phyloP scores from a whole-genome alignment of 2,888 invertebrate species.

The Bimastos eiseni region DNA sequence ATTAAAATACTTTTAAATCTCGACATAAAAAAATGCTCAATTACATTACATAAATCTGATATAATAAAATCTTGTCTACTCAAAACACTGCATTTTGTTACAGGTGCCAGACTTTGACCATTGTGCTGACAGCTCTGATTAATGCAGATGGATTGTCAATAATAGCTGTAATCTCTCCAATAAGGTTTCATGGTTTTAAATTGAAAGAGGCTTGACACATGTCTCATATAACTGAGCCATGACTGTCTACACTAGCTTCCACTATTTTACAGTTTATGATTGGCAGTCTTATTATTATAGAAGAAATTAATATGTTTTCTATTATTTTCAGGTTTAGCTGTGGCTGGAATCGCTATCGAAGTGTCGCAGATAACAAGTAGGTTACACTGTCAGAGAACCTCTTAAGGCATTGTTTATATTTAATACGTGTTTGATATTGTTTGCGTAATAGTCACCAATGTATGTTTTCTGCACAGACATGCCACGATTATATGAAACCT shows the following conservation, averaged over 20 bases:
- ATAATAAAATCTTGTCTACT: too few relatives aligned
- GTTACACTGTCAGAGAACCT: not conserved
- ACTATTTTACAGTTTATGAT: not conserved
- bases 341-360: slow-evolving; percentile 13
- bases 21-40: too few relatives aligned
- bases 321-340: not conserved
- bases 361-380: slow-evolving; percentile 13
- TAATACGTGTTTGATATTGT: not conserved
- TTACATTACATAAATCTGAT: too few relatives aligned
- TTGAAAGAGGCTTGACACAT: not conserved
- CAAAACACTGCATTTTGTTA: too few relatives aligned
- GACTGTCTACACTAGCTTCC: not conserved
- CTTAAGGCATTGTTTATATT: not conserved
- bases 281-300: not conserved
- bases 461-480: not conserved
- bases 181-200: not conserved
- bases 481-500: not conserved
- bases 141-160: too few relatives aligned
- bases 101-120: too few relatives aligned
- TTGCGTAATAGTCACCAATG: not conserved
- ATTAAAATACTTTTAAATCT: too few relatives aligned
- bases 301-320: not conserved
- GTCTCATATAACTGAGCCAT: not conserved
- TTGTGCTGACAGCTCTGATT: too few relatives aligned
- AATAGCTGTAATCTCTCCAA: not conserved